These are phyloP conservation scores for Callipepla californica DNA, from an alignment of 2,113 vertebrate species.

Conservation along the genomic window DNA sequence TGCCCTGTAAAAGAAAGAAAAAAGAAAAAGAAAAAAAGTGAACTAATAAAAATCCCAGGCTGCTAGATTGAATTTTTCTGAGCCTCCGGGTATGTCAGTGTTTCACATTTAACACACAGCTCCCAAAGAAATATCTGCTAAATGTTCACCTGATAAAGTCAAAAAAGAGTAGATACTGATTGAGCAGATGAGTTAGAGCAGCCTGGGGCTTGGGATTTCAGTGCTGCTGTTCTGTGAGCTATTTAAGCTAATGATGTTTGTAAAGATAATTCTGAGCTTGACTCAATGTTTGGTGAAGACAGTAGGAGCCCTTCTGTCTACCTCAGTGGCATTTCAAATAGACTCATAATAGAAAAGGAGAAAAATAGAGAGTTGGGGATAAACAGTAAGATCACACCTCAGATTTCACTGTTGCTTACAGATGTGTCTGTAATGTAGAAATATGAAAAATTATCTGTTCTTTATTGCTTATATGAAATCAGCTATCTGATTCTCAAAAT, in stretches of 20 bases:
- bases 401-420: background rate
- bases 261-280: constrained; percentile 1
- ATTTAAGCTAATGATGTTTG: constrained; percentile 12
- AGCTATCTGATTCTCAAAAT: background rate
- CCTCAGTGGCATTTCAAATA: background rate
- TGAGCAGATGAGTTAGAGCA: background rate
- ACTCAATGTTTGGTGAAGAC: background rate
- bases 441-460: background rate
- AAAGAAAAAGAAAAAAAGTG: background rate
- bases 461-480: background rate
- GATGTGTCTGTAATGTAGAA: background rate
- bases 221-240: background rate
- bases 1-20: background rate
- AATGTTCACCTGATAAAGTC: background rate
- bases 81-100: background rate
- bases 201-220: background rate
- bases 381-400: background rate
- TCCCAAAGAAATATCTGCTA: background rate
- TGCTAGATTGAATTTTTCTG: background rate
- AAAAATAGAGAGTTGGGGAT: background rate
- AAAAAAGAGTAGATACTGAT: background rate
- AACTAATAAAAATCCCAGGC: background rate
- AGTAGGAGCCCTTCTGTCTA: background rate
- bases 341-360: background rate
- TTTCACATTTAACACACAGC: background rate